phyloP scores from a whole-genome alignment of 2,888 invertebrate species.

The Megalurothrips usitatus region DNA sequence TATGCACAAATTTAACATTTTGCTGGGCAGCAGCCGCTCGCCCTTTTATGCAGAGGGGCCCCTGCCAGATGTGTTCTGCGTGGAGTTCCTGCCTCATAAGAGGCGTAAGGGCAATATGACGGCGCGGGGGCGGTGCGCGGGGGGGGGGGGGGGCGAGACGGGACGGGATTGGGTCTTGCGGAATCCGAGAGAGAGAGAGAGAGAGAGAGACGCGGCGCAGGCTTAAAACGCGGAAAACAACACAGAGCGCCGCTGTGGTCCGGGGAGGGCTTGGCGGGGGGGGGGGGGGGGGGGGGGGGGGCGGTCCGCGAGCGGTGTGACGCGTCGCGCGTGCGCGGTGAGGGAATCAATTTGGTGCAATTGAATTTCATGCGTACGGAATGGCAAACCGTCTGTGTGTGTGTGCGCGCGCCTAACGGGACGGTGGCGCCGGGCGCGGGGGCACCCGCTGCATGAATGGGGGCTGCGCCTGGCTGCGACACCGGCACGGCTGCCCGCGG shows the following conservation, averaged over 20 bases:
- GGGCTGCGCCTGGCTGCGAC: neutral
- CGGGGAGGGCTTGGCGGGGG: too few species aligned
- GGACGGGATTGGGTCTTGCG: neutral
- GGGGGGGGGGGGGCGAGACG: neutral
- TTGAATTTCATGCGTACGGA: slow-evolving; percentile 17
- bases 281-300: too few species aligned
- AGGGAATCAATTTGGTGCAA: slow-evolving; percentile 10
- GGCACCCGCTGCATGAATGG: neutral
- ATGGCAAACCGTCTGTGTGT: neutral
- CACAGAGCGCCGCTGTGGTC: too few species aligned
- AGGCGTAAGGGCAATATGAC: too few species aligned
- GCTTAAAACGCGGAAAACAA: too few species aligned
- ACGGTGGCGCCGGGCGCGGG: neutral
- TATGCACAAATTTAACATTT: too few species aligned
- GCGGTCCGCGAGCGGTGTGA: neutral
- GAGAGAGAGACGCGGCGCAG: too few species aligned
- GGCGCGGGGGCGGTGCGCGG: neutral
- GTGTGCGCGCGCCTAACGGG: neutral
- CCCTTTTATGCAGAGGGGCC: too few species aligned
- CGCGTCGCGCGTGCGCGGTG: neutral
- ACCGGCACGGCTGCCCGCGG: neutral
- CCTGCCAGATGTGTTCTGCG: too few species aligned
- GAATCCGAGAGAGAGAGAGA: too few species aligned
- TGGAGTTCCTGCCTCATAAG: too few species aligned
- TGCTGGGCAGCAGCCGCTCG: too few species aligned